Evolutionary conservation across 1,140 invertebrate species (phyloP).

Genomic region (Choristoneura fumiferana): DNA sequence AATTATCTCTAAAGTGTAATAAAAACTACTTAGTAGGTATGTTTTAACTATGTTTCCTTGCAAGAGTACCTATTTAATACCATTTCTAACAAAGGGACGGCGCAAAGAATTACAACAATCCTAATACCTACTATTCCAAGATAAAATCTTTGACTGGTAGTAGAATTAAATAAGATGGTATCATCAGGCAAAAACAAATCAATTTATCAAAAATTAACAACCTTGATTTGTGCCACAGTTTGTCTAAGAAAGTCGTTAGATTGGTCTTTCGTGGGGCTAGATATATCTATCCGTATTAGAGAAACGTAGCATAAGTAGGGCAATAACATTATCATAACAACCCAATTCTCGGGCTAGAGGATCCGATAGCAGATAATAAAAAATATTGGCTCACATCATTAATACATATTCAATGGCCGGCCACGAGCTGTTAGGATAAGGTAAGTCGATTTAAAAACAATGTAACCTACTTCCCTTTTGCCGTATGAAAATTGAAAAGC

Average conservation of each 20-base stretch:
- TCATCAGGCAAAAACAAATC: constrained; percentile 5
- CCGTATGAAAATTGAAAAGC: too few species aligned
- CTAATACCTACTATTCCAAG: too few species aligned
- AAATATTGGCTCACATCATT: constrained; percentile 20
- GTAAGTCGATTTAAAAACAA: constrained; percentile 18
- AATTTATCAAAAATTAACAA: constrained; percentile 17
- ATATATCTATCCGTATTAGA: constrained; percentile 11
- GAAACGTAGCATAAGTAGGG: constrained; percentile 5
- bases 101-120: too few species aligned
- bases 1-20: too few species aligned
- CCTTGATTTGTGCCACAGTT: constrained; percentile 8
- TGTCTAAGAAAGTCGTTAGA: constrained; percentile 5
- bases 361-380: constrained; percentile 15
- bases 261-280: constrained; percentile 2
- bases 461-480: background rate
- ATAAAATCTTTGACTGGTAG: too few species aligned
- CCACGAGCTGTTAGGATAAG: constrained; percentile 7
- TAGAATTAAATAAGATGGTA: too few species aligned
- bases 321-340: constrained; percentile 24
- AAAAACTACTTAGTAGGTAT: too few species aligned
- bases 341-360: constrained; percentile 12
- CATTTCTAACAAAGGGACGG: too few species aligned
- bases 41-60: too few species aligned
- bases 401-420: constrained; percentile 19
- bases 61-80: too few species aligned